A percentile compares a stretch with the other conserved stretches of the same genome.
These are phyloP conservation scores for Trachymyrmex septentrionalis DNA, from an alignment of 1,140 invertebrate genomes.

Conservation along the genomic window DNA sequence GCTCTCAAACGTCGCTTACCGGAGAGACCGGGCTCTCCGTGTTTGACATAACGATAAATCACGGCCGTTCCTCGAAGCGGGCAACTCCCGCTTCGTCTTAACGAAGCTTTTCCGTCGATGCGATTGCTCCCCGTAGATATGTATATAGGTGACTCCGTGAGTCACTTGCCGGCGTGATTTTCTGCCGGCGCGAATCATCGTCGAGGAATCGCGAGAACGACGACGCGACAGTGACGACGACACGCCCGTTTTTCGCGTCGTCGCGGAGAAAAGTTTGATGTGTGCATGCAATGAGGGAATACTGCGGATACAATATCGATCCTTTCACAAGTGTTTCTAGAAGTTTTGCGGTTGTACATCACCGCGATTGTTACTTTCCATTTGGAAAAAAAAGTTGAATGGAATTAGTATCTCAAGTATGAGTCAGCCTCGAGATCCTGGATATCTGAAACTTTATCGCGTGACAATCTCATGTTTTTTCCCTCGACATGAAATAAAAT, in stretches of 20 bases:
- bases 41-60: slow-evolving; percentile 69
- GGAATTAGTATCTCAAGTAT: slow-evolving; percentile 15
- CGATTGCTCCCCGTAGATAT: background rate
- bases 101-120: slow-evolving; percentile 64
- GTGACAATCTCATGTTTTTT: background rate
- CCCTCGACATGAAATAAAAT: background rate
- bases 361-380: background rate
- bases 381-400: background rate
- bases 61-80: slow-evolving; percentile 9
- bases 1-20: background rate
- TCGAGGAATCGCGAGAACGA: slow-evolving; percentile 5
- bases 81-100: background rate
- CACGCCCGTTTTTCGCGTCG: slow-evolving; percentile 33
- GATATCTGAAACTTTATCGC: background rate
- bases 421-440: slow-evolving; percentile 9
- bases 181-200: slow-evolving; percentile 14
- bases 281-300: slow-evolving; percentile 4
- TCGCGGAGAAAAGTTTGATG: slow-evolving; percentile 35
- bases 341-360: slow-evolving; percentile 27
- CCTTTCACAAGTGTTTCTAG: background rate
- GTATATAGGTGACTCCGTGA: slow-evolving; percentile 45
- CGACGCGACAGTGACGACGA: slow-evolving; percentile 15
- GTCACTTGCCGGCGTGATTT: slow-evolving; percentile 55
- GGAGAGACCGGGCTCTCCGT: slow-evolving; percentile 45
- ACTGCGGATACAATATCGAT: slow-evolving; percentile 38